Conservation (phyloP, 2,797 vertebrate species). For the Dermochelys coriacea region DNA sequence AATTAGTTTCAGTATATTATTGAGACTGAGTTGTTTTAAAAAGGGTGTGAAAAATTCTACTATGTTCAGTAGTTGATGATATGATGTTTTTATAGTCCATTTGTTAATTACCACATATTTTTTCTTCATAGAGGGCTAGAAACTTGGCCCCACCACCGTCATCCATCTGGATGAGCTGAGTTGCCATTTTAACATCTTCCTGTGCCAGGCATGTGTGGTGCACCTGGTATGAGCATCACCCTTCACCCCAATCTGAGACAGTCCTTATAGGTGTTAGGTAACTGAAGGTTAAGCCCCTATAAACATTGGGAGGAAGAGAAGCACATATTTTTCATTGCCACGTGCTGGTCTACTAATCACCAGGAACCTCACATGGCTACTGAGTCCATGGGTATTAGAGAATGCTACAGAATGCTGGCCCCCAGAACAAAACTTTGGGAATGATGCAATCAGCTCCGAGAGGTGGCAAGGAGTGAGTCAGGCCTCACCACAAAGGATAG, state of each 20-base stretch:
- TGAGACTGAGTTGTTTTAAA: not conserved
- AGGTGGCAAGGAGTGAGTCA: not conserved
- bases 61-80: accelerated
- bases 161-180: not conserved
- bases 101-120: not conserved
- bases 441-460: not conserved
- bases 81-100: not conserved
- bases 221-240: not conserved
- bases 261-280: not conserved
- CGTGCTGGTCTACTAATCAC: not conserved
- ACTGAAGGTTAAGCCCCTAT: not conserved
- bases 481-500: not conserved
- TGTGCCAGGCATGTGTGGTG: not conserved
- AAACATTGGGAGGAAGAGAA: not conserved
- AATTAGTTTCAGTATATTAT: not conserved
- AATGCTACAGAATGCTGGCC: not conserved
- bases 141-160: not conserved
- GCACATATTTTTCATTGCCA: not conserved
- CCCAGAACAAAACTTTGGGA: not conserved
- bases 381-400: not conserved
- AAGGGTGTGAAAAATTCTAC: not conserved
- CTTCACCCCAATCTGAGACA: not conserved
- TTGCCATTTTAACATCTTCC: not conserved
- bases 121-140: not conserved
- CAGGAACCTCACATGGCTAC: not conserved